phyloP scores from a whole-genome alignment of 1,140 invertebrate species.

The Lordiphosa clarofinis region DNA sequence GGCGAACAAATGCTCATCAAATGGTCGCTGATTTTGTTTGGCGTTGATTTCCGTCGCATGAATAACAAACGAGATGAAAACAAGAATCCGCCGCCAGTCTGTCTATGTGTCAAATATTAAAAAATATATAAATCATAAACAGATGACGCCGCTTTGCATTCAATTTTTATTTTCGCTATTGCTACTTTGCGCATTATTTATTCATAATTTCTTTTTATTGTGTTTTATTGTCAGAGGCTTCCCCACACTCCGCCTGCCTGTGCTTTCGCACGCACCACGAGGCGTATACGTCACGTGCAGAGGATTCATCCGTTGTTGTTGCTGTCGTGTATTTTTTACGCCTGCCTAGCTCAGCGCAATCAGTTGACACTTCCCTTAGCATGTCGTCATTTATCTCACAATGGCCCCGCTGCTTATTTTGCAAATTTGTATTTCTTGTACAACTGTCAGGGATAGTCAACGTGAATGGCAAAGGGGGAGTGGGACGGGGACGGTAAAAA shows the following conservation, averaged over 20 bases:
- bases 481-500: constrained; percentile 48
- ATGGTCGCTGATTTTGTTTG: constrained; percentile 63
- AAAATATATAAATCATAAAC: constrained; percentile 73
- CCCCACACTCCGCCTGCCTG: background rate
- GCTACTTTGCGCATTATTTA: constrained; percentile 73
- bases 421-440: constrained; percentile 77
- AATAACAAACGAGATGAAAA: constrained; percentile 24
- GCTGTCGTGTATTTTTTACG: constrained; percentile 54
- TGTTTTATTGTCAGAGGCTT: constrained; percentile 59
- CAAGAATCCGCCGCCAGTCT: constrained; percentile 5
- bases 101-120: constrained; percentile 52
- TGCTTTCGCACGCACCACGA: constrained; percentile 60
- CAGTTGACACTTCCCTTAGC: constrained; percentile 76
- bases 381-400: constrained; percentile 73
- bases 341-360: constrained; percentile 75
- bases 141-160: constrained; percentile 55
- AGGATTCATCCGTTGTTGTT: constrained; percentile 21
- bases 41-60: constrained; percentile 43
- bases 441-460: constrained; percentile 54
- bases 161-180: constrained; percentile 38
- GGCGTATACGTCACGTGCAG: constrained; percentile 75
- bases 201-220: constrained; percentile 77
- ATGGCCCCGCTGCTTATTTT: constrained; percentile 63
- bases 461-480: constrained; percentile 19
- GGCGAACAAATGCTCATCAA: constrained; percentile 51